Base-by-base conservation (phyloP, 2,797 vertebrate species). In the Helarctos malayanus region DNA sequence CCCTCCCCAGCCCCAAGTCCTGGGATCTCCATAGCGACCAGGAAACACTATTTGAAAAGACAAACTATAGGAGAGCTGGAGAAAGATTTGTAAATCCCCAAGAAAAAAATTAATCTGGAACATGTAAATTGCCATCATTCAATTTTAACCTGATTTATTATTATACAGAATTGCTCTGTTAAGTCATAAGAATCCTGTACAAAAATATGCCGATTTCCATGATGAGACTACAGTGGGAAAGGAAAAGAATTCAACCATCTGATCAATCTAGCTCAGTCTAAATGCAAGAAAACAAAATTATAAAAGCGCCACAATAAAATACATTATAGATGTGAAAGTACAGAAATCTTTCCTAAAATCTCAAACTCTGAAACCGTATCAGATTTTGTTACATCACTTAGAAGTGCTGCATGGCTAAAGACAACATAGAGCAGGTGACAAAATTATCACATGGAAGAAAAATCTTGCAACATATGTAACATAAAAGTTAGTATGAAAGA, bases 351-450 rank as follows among this genome's bases (percentile, higher is more conserved):
- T 91, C 49, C 73, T 75, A 95, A 69, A 16, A 65, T 78, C 49
- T 35, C 35, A 38, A 89, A 59, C 14, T 52, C 32, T 80, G 41
- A 68, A 85, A 49, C 52, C 21, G 1, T 35, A 57, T 38, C 9
- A 87, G 54, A 84, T 93, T 88, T 56, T 27, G 84, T 45, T 52
- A 76, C 49, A 49, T 54, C 87, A 88, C 49, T 92, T 94, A 27
- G 94, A 92, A 84, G 4, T 86, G 61, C 45, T 41, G 0, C 38
- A 27, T 27, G 16, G 57, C 56, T n/a, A 61, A 87, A 54, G 38
- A 68, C 49, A 83, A 63, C 16, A 59, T 45, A 63, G 80, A 84
- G 63, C 52, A 59, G 10, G 38, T 69, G 41, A 75, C 76, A 82
- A 71, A 79, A 79, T 25, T 79, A 45, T 23, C 7, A 35, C 63